Evolutionary conservation across 2,113 vertebrate species (phyloP).

Genomic region (Andinoacara biseriatus): DNA sequence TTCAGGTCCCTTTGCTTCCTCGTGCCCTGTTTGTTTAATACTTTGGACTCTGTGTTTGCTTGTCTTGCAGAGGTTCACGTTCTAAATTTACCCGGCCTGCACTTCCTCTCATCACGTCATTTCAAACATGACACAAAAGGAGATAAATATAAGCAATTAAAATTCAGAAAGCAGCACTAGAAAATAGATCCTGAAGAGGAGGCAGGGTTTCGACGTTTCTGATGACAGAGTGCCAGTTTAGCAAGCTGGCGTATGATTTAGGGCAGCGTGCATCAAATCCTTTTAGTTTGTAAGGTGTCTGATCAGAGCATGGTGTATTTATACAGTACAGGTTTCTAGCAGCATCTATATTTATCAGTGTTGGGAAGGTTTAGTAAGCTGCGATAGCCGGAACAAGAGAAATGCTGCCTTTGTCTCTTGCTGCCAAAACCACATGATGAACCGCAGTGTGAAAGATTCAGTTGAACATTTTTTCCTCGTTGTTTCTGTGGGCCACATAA

Average conservation of each 20-base stretch:
- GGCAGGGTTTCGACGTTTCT: not conserved
- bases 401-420: not conserved
- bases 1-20: not conserved
- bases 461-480: not conserved
- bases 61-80: not conserved
- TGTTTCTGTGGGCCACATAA: not conserved
- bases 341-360: not conserved
- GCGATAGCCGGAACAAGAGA: not conserved
- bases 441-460: not conserved
- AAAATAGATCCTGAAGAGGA: not conserved
- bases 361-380: not conserved
- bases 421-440: not conserved
- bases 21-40: not conserved
- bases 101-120: not conserved
- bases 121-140: fast-evolving
- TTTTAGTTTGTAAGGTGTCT: not conserved
- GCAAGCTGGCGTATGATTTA: not conserved
- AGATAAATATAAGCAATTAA: not conserved
- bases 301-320: not conserved
- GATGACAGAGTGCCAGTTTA: not conserved
- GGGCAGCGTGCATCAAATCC: not conserved
- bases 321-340: not conserved
- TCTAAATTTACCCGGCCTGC: not conserved
- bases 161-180: constrained; percentile 1
- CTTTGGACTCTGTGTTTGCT: not conserved